A percentile compares a stretch with the other conserved stretches of the same genome.
Conservation (phyloP, 2,888 invertebrate species). For the Anaspis maculata region DNA sequence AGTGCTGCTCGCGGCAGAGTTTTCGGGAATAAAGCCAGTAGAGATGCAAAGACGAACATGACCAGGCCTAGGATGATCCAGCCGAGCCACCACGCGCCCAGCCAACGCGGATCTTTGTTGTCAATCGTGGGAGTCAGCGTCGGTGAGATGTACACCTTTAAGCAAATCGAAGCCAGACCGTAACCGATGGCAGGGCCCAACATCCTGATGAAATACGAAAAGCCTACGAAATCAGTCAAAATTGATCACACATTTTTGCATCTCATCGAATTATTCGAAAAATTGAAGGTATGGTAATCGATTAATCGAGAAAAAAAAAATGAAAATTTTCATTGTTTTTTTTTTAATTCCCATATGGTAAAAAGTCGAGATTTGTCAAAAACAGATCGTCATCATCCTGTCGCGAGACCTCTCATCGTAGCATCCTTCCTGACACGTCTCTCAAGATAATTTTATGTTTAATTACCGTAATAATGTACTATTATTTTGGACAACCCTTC, state of each 20-base stretch:
- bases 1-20: constrained; percentile 58
- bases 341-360: too few species aligned
- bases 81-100: constrained; percentile 79
- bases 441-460: too few species aligned
- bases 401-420: too few species aligned
- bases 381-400: too few species aligned
- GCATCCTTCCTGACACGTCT: too few species aligned
- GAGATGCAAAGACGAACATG: constrained; percentile 50
- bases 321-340: neutral
- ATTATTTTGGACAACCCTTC: too few species aligned
- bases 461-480: too few species aligned
- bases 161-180: constrained; percentile 54
- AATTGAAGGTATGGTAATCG: too few species aligned
- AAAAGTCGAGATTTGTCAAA: too few species aligned
- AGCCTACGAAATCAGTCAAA: constrained; percentile 40
- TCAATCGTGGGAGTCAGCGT: constrained; percentile 55
- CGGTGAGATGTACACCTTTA: constrained; percentile 59
- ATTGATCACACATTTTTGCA: constrained; percentile 1
- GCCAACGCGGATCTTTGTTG: constrained; percentile 64
- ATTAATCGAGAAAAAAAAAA: too few species aligned
- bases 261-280: constrained; percentile 1
- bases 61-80: constrained; percentile 57
- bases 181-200: constrained; percentile 63
- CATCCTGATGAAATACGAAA: constrained; percentile 60
- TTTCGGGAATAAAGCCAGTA: constrained; percentile 61